Evolutionary conservation across 2,113 vertebrate species (phyloP).

Genomic region (Anguilla japonica): DNA sequence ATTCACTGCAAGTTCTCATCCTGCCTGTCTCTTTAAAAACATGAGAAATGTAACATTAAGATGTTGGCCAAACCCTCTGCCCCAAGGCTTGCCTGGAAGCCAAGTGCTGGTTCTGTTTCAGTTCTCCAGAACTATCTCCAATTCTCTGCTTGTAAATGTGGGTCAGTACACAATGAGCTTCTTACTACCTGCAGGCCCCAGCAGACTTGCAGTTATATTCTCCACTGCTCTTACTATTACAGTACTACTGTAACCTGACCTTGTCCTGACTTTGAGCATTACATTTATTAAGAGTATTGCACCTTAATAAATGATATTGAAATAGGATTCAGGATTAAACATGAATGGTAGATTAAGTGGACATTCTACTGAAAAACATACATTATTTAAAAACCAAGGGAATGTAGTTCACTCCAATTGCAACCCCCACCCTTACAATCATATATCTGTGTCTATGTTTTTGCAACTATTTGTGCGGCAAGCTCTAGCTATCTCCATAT

Average conservation of each 20-base stretch:
- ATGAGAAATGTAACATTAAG: constrained; percentile 69
- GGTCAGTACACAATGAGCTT: background rate
- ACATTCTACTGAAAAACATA: no score
- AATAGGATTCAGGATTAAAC: no score
- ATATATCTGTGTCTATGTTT: background rate
- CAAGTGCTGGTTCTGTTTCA: background rate
- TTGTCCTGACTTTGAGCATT: no score
- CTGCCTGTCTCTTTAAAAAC: background rate
- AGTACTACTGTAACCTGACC: no score
- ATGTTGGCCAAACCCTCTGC: constrained; percentile 1
- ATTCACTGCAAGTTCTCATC: background rate
- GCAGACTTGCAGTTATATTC: background rate
- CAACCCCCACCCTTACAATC: background rate
- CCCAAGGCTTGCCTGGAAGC: constrained; percentile 4
- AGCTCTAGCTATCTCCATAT: background rate
- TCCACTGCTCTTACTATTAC: background rate
- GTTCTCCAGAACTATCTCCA: background rate
- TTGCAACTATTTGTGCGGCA: background rate
- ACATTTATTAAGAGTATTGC: no score
- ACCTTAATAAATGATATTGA: no score
- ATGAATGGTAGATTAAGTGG: no score
- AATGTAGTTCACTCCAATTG: no score
- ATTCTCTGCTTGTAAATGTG: background rate
- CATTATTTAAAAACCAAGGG: no score
- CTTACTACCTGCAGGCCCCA: background rate